Conservation (phyloP, 1,140 invertebrate species). For the Sinonovacula constricta region DNA sequence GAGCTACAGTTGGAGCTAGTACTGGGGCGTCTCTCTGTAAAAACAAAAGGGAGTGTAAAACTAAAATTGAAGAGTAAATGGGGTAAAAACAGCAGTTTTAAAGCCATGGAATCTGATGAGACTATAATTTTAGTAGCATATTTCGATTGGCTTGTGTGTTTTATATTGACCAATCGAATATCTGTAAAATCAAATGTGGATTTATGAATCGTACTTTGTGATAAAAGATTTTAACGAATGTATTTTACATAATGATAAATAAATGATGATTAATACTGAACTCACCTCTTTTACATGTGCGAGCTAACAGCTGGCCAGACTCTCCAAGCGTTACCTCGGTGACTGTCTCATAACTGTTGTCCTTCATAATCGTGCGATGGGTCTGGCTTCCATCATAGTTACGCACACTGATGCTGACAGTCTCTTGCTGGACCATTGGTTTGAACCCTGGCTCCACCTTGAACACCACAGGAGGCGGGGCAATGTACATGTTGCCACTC, state of each 20-base stretch:
- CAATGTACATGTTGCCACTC: constrained; percentile 54
- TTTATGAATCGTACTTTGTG: too few relatives aligned
- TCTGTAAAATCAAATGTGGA: too few relatives aligned
- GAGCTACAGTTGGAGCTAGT: constrained; percentile 47
- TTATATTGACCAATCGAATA: too few relatives aligned
- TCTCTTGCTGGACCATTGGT: constrained; percentile 58
- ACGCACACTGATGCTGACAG: constrained; percentile 69
- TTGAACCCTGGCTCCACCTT: constrained; percentile 73
- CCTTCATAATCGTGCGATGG: constrained; percentile 62
- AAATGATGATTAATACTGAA: too few relatives aligned
- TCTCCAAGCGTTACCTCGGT: constrained; percentile 60
- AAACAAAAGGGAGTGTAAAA: neutral
- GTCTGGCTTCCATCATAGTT: constrained; percentile 77
- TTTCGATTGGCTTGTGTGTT: too few relatives aligned
- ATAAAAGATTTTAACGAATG: too few relatives aligned
- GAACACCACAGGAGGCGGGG: constrained; percentile 68
- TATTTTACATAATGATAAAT: too few relatives aligned
- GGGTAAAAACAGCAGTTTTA: too few relatives aligned
- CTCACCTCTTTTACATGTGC: constrained; percentile 55
- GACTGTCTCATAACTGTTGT: constrained; percentile 59
- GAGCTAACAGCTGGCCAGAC: constrained; percentile 63
- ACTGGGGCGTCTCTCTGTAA: constrained; percentile 59
- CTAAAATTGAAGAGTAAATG: neutral
- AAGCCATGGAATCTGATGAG: too few relatives aligned
- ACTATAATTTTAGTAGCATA: too few relatives aligned